Evolutionary conservation across 2,797 vertebrate genomes (phyloP), one percentile per base, ranked within the genome.

Genomic region (Microctenopoma steveboyesi): DNA sequence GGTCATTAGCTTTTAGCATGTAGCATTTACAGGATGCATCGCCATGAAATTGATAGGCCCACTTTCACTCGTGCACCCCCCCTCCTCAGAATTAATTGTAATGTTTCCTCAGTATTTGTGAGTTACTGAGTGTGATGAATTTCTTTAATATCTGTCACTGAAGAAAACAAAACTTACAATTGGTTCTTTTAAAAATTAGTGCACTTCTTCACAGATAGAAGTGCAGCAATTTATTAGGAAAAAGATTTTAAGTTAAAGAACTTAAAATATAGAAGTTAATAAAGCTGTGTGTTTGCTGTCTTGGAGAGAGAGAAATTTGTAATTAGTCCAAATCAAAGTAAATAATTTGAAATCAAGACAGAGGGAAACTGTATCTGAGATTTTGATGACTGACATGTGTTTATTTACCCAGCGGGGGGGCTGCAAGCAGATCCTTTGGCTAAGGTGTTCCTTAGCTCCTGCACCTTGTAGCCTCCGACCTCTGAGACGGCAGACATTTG

Each of bases 1-100:
- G 78, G 62, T 76, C 70, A 80, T 83, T 88, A 78, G 30, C 60
- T 69, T 72, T 64, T 64, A 27, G 56, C 4, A 25, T 3, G 7
- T 7, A 22, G 22, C 7, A 6, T 30, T 3, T 58, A 6, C 8
- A 9, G 0, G 0, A 3, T 39, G 22, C 0, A 47, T 52, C 35
- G 3, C 14, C 37, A 18, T 71, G 58, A 25, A 16, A 42, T 49
- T 39, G 37, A 39, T 39, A 39, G 15, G 40, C 9, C 5, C 33
- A 39, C 37, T 10, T 42, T 50, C 22, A 25, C 10, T 10, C 37
- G 11, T 10, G 13, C 25, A 5, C 30, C 30, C 28, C 28, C 28
- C 49, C 27, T 2, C 1, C 14, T 6, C 14, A 22, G 27, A 7
- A 8, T 0, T 6, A 28, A 15, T 28, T 30, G 13, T 40, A 40